Evolutionary conservation across 2,797 vertebrate species (phyloP).

Genomic region (Streptopelia turtur): DNA sequence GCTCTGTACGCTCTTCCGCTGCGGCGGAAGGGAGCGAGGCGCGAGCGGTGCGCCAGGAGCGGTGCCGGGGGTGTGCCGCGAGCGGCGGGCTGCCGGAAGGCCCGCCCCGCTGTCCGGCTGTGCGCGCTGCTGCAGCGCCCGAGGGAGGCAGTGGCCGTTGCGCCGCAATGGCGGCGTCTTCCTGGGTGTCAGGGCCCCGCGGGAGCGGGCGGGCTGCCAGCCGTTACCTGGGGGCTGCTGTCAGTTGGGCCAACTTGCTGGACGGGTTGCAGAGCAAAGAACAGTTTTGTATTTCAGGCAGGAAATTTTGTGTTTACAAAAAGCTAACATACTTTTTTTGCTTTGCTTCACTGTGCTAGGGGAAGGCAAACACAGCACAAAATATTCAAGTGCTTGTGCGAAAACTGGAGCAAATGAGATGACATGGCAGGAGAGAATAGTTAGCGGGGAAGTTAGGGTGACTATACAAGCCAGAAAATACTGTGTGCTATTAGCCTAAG

Average conservation of each 20-base stretch:
- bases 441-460: rapidly evolving
- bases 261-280: rapidly evolving
- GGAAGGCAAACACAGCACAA: neutral
- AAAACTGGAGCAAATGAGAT: neutral
- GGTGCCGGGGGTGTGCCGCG: rapidly evolving
- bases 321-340: rapidly evolving
- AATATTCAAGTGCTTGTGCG: neutral
- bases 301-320: rapidly evolving
- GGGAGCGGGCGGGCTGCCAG: rapidly evolving
- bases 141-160: rapidly evolving
- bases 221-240: rapidly evolving
- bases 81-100: neutral
- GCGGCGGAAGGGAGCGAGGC: neutral
- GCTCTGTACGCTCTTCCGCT: neutral
- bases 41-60: rapidly evolving
- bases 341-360: rapidly evolving
- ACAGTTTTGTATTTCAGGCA: neutral
- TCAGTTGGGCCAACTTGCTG: rapidly evolving
- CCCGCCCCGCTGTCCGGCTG: neutral
- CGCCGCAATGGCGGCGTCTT: rapidly evolving
- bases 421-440: rapidly evolving
- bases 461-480: too few species aligned
- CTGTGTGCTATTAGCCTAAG: neutral
- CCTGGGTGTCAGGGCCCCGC: too few species aligned
- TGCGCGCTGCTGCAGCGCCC: too few species aligned